Conservation (phyloP, 2,888 invertebrate genomes). For the Xiphydria camelus region DNA sequence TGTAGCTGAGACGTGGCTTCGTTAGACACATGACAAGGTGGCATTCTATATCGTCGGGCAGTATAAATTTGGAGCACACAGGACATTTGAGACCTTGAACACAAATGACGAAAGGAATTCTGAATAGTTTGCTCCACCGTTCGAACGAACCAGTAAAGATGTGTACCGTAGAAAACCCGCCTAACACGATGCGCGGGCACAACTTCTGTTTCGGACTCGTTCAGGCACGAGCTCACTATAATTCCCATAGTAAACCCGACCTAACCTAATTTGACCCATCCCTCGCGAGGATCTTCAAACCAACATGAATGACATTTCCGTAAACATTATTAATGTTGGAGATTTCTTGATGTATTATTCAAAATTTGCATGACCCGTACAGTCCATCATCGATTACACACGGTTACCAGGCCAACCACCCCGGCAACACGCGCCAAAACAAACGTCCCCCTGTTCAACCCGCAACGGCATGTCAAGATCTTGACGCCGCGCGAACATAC, state of each 20-base stretch:
- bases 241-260: conserved; percentile 53
- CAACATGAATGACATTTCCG: conserved; percentile 15
- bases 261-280: conserved; percentile 40
- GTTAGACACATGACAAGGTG: conserved; percentile 99
- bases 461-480: background rate
- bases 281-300: conserved; percentile 19
- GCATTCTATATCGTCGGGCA: conserved; percentile 98
- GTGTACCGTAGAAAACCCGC: conserved; percentile 52
- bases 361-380: conserved; percentile 28
- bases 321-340: conserved; percentile 17
- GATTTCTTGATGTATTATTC: conserved; percentile 16
- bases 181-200: conserved; percentile 50
- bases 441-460: conserved; percentile 26
- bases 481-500: conserved; percentile 16
- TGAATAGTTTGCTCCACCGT: no score
- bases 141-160: conserved; percentile 1
- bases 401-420: conserved; percentile 56
- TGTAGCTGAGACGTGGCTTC: conserved; percentile 97
- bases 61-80: conserved; percentile 96
- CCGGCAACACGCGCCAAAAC: conserved; percentile 53
- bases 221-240: conserved; percentile 54
- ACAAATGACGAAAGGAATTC: no score
- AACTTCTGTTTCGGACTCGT: conserved; percentile 52
- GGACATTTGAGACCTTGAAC: conserved; percentile 97
- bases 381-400: conserved; percentile 48